Percentiles rank a stretch among this genome's conserved stretches.
phyloP scores from a whole-genome alignment of 1,140 invertebrate genomes.

The Paraescarpia echinospica region DNA sequence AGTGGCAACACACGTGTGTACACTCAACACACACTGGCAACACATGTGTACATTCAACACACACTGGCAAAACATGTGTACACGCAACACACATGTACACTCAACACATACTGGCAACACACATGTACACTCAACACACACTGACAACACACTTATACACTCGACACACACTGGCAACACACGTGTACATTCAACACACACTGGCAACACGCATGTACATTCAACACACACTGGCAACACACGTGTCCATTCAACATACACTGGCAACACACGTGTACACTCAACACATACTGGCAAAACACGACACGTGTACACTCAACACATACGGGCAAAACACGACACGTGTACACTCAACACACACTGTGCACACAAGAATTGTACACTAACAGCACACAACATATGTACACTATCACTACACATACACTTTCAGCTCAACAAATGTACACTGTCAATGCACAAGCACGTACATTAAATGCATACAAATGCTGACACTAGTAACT shows the following conservation, averaged over 20 bases:
- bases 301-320: not conserved
- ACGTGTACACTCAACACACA: not conserved
- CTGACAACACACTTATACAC: not conserved
- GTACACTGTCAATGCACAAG: not conserved
- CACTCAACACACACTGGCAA: no score
- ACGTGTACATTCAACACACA: not conserved
- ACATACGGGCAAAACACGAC: not conserved
- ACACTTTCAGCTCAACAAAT: not conserved
- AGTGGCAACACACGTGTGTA: no score
- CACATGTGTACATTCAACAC: no score
- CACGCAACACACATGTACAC: not conserved
- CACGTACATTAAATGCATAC: not conserved
- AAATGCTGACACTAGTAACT: no score
- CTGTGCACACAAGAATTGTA: not conserved
- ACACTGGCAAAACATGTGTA: no score
- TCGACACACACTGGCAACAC: not conserved
- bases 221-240: no score
- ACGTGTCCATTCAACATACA: no score
- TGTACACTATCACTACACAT: not conserved
- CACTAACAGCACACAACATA: not conserved
- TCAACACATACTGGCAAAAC: no score
- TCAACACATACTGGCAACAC: not conserved
- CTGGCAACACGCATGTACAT: no score
- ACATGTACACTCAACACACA: not conserved
- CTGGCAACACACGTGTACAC: no score